phyloP scores from a whole-genome alignment of 1,140 invertebrate genomes.

The Drosophila watanabei region DNA sequence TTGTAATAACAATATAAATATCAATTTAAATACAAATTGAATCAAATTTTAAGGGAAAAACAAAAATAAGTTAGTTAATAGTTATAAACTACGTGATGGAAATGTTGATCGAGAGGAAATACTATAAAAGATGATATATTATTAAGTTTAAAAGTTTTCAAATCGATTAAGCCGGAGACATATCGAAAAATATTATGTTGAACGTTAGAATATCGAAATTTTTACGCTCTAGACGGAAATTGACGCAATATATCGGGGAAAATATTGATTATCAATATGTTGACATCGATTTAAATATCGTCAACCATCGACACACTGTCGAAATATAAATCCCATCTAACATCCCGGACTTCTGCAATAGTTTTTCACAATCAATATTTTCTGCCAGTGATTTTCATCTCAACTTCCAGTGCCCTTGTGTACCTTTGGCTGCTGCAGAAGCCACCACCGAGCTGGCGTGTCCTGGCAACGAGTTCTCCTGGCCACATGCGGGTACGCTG shows the following conservation, averaged over 20 bases:
- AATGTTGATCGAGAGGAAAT: no score
- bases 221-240: background rate
- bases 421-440: constrained; percentile 69
- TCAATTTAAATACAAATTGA: no score
- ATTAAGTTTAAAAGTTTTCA: no score
- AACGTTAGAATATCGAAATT: no score
- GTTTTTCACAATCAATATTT: constrained; percentile 1
- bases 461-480: constrained; percentile 49
- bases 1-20: background rate
- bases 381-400: constrained; percentile 13
- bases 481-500: constrained; percentile 67
- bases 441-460: constrained; percentile 60
- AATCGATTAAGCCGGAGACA: no score
- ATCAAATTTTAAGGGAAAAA: no score
- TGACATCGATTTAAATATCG: background rate
- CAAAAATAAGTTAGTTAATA: no score
- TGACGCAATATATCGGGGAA: background rate
- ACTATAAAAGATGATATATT: no score
- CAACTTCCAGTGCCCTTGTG: constrained; percentile 37
- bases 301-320: no score
- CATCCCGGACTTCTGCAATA: background rate
- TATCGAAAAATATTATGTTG: no score
- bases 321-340: background rate
- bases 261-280: no score
- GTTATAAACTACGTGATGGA: no score